Percentiles rank a stretch among this genome's conserved stretches.
Evolutionary conservation across 2,113 vertebrate species (phyloP).

Genomic region (Tragelaphus buxtoni): DNA sequence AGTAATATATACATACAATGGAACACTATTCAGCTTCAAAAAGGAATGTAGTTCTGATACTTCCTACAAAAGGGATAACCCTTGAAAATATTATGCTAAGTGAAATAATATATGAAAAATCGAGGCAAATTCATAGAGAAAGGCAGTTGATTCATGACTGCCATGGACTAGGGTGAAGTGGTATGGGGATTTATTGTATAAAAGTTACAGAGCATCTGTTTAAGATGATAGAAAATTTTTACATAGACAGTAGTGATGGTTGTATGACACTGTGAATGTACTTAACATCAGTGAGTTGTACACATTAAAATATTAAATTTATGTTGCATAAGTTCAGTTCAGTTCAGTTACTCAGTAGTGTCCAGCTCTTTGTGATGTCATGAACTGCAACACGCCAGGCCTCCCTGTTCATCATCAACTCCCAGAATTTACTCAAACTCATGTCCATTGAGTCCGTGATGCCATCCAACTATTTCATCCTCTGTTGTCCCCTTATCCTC

Average conservation of each 20-base stretch:
- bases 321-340: background rate
- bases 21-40: background rate
- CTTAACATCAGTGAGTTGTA: background rate
- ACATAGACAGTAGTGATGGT: background rate
- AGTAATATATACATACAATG: background rate
- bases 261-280: background rate
- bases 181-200: background rate
- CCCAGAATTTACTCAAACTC: background rate
- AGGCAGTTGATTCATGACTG: background rate
- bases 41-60: background rate
- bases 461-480: background rate
- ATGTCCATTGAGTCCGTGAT: rapidly evolving
- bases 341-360: background rate
- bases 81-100: background rate
- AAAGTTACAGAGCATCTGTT: background rate
- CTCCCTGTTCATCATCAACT: background rate
- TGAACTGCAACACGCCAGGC: background rate
- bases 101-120: background rate
- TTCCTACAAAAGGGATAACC: background rate
- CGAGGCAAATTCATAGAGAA: background rate
- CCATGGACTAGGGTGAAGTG: background rate
- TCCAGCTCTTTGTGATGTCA: rapidly evolving
- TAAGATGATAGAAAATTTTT: background rate
- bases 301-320: background rate
- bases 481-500: background rate